Conservation (phyloP, 2,888 invertebrate genomes). For the Ophioninae sp. region DNA sequence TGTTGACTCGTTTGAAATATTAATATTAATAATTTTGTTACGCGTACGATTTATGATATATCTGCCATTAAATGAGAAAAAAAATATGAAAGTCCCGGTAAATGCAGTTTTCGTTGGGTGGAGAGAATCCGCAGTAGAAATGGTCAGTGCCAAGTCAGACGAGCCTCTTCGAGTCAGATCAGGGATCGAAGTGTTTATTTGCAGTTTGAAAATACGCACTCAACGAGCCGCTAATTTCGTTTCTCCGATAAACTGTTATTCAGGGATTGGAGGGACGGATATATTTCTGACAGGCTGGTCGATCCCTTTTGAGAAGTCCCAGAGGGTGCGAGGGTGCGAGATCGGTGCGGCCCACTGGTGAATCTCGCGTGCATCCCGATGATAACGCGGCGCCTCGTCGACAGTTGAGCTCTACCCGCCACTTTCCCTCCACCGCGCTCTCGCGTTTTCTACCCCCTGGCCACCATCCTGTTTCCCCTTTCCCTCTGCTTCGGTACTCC, state of each 20-base stretch:
- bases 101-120: background rate
- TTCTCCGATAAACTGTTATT: slow-evolving; percentile 37
- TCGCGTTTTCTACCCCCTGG: background rate
- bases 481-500: background rate
- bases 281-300: slow-evolving; percentile 58
- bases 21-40: too few species aligned
- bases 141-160: background rate
- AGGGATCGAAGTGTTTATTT: background rate
- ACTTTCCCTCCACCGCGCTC: background rate
- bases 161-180: background rate
- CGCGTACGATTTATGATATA: too few species aligned
- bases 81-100: background rate
- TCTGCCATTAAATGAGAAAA: background rate
- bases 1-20: too few species aligned
- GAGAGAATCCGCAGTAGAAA: slow-evolving; percentile 11
- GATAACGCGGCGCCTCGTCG: slow-evolving; percentile 53
- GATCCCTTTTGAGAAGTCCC: slow-evolving; percentile 73
- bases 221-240: slow-evolving; percentile 30
- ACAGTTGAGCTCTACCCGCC: slow-evolving; percentile 26
- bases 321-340: slow-evolving; percentile 59
- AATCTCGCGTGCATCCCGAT: slow-evolving; percentile 57
- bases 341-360: slow-evolving; percentile 37
- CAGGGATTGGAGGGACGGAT: slow-evolving; percentile 30
- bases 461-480: too few species aligned
- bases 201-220: background rate